These are phyloP conservation scores for Phengaris arion DNA, from an alignment of 2,888 invertebrate genomes.

Conservation along the genomic window DNA sequence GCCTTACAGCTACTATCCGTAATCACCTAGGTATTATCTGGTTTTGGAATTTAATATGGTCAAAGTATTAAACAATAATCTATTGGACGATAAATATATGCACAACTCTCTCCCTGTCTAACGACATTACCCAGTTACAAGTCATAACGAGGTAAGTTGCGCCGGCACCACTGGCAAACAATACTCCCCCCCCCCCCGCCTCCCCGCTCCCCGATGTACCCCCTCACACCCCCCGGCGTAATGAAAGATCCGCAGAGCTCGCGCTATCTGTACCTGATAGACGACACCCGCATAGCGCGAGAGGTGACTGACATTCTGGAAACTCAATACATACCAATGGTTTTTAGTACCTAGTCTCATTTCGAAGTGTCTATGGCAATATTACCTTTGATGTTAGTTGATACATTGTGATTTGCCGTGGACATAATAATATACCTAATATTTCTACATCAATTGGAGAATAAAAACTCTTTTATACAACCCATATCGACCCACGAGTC, in stretches of 20 bases:
- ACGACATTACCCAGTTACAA: slow-evolving; percentile 6
- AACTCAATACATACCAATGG: neutral
- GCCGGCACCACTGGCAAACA: neutral
- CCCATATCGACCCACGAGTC: too few relatives aligned
- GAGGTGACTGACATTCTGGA: neutral
- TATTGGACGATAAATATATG: neutral
- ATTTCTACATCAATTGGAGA: too few relatives aligned
- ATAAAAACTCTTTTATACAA: too few relatives aligned
- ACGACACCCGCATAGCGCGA: slow-evolving; percentile 14
- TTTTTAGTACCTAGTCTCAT: neutral
- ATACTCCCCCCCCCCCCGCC: neutral
- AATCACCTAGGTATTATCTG: too few relatives aligned
- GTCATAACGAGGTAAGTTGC: slow-evolving; percentile 19
- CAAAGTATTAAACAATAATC: too few relatives aligned
- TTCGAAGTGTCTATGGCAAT: too few relatives aligned
- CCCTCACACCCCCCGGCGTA: neutral
- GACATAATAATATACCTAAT: too few relatives aligned
- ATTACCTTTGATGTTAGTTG: too few relatives aligned
- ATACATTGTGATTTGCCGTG: too few relatives aligned
- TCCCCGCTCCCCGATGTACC: neutral
- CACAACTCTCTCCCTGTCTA: neutral
- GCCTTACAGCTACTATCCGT: too few relatives aligned
- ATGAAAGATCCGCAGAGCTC: slow-evolving; percentile 27
- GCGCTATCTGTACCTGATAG: slow-evolving; percentile 25
- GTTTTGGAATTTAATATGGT: too few relatives aligned